Evolutionary conservation across 2,113 vertebrate genomes (phyloP), one percentile per base, ranked within the genome.

Genomic region (Mesocricetus auratus): DNA sequence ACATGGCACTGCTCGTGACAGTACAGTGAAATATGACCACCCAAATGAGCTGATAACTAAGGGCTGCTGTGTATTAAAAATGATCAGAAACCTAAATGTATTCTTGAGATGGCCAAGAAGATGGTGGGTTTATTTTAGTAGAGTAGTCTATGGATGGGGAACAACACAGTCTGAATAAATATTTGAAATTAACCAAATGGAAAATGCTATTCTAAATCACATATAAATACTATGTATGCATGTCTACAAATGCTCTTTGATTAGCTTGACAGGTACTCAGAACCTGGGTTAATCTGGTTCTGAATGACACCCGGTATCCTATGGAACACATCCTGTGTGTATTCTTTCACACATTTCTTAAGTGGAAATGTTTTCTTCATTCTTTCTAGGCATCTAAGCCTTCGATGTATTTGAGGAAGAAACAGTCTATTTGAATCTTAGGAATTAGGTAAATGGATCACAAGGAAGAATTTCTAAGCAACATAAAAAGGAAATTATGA

Each of bases 11-110:
- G 94, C 53, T 75, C 33, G 47, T 96, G 82, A 97, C 4, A 97
- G 94, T 33, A 92, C 81, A 95, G 87, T 93, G 96, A 98, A 97
- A 97, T 95, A 97, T 1, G 83, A 50, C 12, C 89, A 98, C 39
- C 33, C 82, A 98, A 94, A 39, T 68, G 95, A 96, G 73, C 64
- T 77, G 95, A 71, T 90, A 97, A 97, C 66, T 74, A 92, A 96
- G 83, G 94, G 29, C 82, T 86, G 0, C 68, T 92, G 21, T 24
- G 8, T 60, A 95, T 91, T 98, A 86, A 96, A 90, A 96, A 0
- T 73, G 81, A 45, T 82, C 96, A 58, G 29, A 98, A 98, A 91
- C 89, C 1, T 31, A 62, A 85, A 97, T 50, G 29, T 94, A 94
- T 90, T 97, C 71, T 62, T 75, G 86, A 71, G 91, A 93, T 93